A percentile compares a stretch with the other conserved stretches of the same genome.
These are phyloP conservation scores for Copidosoma aretas DNA, from an alignment of 2,888 invertebrate genomes.

Conservation along the genomic window DNA sequence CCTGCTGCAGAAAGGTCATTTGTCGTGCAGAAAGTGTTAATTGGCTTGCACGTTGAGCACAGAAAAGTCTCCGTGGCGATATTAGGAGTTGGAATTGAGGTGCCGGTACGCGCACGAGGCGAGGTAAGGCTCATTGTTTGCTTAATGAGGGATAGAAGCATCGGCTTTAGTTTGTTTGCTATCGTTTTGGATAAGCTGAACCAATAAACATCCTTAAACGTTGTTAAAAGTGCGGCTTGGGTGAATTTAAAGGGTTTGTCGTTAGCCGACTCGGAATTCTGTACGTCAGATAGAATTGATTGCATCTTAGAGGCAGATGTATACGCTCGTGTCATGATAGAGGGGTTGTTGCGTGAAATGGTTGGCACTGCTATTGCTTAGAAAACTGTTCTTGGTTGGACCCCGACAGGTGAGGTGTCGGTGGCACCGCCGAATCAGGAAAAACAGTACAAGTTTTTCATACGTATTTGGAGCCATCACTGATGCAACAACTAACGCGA, in stretches of 20 bases:
- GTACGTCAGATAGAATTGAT: not conserved
- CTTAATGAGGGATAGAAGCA: no score
- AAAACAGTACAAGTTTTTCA: no score
- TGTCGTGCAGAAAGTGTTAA: not conserved
- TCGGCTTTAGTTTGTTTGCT: not conserved
- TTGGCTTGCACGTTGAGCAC: no score
- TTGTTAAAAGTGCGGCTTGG: no score
- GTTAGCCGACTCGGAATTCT: conserved; percentile 6
- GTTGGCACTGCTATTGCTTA: not conserved
- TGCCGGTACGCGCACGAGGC: not conserved
- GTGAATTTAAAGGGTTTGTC: not conserved
- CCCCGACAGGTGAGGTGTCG: not conserved
- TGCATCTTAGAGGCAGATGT: conserved; percentile 2
- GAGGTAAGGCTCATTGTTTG: not conserved
- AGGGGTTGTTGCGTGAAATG: not conserved
- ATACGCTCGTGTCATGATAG: not conserved
- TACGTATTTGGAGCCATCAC: no score
- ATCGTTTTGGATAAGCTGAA: not conserved
- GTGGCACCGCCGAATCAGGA: no score
- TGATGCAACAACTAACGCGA: not conserved
- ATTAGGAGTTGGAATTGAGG: not conserved
- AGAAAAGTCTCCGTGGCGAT: not conserved
- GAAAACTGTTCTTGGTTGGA: conserved; percentile 4
- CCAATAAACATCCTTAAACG: no score
- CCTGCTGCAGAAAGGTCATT: conserved; percentile 9